phyloP scores from a whole-genome alignment of 2,888 invertebrate genomes.

The Anodontia alba region DNA sequence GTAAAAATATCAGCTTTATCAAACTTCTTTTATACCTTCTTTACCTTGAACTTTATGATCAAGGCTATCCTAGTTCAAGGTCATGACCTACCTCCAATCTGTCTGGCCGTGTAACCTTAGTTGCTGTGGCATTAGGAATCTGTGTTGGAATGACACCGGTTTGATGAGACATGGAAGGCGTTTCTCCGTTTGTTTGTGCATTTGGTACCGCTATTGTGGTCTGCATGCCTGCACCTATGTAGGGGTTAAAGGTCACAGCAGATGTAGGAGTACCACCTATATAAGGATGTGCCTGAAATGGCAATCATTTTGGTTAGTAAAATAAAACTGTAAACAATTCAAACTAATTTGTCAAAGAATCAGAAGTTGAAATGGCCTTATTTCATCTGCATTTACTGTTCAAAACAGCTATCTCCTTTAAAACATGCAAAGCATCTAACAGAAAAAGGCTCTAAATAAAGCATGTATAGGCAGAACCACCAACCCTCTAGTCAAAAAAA shows the following conservation, averaged over 20 bases:
- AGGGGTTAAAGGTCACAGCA: conserved; percentile 72
- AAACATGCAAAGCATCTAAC: no score
- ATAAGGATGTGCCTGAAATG: conserved; percentile 73
- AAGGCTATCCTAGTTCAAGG: background rate
- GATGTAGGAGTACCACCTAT: conserved; percentile 71
- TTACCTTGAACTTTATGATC: background rate
- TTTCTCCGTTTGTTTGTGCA: conserved; percentile 61
- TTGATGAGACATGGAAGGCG: conserved; percentile 65
- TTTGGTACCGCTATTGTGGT: conserved; percentile 64
- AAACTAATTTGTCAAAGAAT: no score
- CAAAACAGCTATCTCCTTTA: no score
- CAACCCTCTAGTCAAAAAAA: no score
- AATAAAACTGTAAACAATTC: no score
- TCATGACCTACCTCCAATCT: conserved; percentile 93
- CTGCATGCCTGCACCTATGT: conserved; percentile 65
- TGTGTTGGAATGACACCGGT: conserved; percentile 72
- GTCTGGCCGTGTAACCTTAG: conserved; percentile 97
- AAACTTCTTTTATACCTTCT: background rate
- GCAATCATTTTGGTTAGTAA: background rate
- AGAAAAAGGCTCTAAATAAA: no score
- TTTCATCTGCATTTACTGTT: no score
- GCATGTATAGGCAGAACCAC: no score
- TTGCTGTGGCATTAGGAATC: conserved; percentile 82
- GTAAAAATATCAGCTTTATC: conserved; percentile 12
- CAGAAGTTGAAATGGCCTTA: no score